Evolutionary conservation across 64 coral and sea anemone species (phyloP).

Genomic region (Platygyra sinensis): DNA sequence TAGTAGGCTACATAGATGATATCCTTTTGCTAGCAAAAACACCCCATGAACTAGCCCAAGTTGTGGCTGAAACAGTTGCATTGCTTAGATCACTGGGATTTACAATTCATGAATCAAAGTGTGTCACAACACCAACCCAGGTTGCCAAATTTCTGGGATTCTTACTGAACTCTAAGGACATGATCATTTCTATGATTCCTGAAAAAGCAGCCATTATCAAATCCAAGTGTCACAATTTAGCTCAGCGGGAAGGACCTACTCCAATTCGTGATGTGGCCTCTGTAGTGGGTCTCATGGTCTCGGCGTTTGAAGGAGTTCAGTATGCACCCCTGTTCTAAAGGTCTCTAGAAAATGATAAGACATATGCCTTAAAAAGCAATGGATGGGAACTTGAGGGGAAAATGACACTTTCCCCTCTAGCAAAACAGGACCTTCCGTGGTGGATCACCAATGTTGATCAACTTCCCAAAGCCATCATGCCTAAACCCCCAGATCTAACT

Average conservation of each 20-base stretch:
- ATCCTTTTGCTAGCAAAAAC: conserved; percentile 19
- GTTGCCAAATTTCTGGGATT: conserved; percentile 47
- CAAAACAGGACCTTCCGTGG: conserved; percentile 22
- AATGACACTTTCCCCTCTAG: conserved; percentile 9
- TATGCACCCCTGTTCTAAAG: conserved; percentile 44
- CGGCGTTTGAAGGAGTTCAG: conserved; percentile 40
- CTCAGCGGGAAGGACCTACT: background rate
- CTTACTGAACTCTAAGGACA: conserved; percentile 32
- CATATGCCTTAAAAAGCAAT: conserved; percentile 35
- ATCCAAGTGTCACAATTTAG: conserved; percentile 20
- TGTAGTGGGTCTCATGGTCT: conserved; percentile 42
- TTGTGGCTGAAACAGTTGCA: background rate
- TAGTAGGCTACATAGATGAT: conserved; percentile 62
- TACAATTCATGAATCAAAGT: conserved; percentile 49
- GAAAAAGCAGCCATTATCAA: conserved; percentile 34
- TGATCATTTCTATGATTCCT: conserved; percentile 42
- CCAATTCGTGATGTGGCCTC: conserved; percentile 43
- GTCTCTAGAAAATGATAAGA: conserved; percentile 44
- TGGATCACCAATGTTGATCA: conserved; percentile 37
- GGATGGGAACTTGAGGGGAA: conserved; percentile 39
- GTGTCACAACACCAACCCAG: conserved; percentile 24
- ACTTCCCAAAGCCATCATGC: conserved; percentile 13
- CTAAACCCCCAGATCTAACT: background rate
- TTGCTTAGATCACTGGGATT: conserved; percentile 36
- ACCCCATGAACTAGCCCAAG: background rate